phyloP scores from a whole-genome alignment of 2,888 invertebrate genomes.

The Scrobipalpa costella region DNA sequence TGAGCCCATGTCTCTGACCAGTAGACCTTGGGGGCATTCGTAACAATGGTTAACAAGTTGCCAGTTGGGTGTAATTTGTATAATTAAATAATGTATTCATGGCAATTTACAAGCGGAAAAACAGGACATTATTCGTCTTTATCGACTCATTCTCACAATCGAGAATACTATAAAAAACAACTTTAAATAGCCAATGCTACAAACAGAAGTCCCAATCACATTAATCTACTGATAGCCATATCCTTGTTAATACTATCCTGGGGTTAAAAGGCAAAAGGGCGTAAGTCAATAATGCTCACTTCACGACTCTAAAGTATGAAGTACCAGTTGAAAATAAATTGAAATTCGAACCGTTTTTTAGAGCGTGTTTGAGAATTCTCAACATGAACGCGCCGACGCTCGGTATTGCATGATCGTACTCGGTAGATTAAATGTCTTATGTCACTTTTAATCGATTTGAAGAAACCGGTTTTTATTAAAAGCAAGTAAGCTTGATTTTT shows the following conservation, averaged over 20 bases:
- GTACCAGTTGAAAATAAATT: slow-evolving; percentile 14
- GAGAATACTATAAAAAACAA: neutral
- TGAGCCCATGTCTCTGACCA: too few relatives aligned
- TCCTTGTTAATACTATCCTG: slow-evolving; percentile 1
- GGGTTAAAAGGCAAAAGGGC: neutral
- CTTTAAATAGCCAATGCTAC: neutral
- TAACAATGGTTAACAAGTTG: too few relatives aligned
- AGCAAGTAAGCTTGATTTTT: neutral
- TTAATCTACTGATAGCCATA: slow-evolving; percentile 18
- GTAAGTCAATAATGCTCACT: slow-evolving; percentile 5
- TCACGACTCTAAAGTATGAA: slow-evolving; percentile 6
- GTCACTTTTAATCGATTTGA: neutral
- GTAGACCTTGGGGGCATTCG: too few relatives aligned
- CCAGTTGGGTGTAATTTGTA: too few relatives aligned
- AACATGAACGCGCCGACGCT: slow-evolving; percentile 2
- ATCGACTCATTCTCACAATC: neutral
- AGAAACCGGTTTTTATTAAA: neutral
- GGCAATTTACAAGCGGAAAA: neutral
- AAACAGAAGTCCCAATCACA: slow-evolving; percentile 18
- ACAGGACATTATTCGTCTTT: neutral
- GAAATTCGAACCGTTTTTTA: slow-evolving; percentile 15
- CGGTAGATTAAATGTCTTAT: neutral
- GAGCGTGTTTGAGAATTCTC: slow-evolving; percentile 20
- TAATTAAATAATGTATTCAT: neutral
- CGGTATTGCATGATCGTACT: neutral